Percentiles rank a stretch among this genome's conserved stretches.
These are phyloP conservation scores for Perizoma flavofasciatum DNA, from an alignment of 2,888 invertebrate species.

Conservation along the genomic window DNA sequence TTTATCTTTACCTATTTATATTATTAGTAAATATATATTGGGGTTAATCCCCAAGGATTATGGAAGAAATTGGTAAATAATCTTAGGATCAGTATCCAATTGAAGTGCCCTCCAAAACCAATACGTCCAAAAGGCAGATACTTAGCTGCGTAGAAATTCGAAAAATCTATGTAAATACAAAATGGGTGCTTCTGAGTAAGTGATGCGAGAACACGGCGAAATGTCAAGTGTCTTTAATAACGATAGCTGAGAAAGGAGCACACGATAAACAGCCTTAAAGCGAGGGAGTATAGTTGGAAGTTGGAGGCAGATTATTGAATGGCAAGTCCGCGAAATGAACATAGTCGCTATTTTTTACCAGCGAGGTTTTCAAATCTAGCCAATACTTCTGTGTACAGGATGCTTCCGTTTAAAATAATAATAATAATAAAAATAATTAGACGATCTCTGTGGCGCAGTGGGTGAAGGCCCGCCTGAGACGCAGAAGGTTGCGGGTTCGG, in stretches of 20 bases:
- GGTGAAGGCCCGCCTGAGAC: too few species aligned
- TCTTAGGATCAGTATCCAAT: constrained; percentile 22
- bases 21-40: neutral
- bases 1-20: neutral
- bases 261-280: constrained; percentile 40
- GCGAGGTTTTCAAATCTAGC: constrained; percentile 74
- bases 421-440: too few species aligned
- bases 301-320: constrained; percentile 33
- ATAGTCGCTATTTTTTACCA: constrained; percentile 74
- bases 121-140: constrained; percentile 23
- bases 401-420: constrained; percentile 39
- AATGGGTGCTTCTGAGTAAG: constrained; percentile 59
- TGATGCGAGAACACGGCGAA: constrained; percentile 78
- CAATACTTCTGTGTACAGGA: constrained; percentile 68
- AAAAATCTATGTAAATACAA: constrained; percentile 64
- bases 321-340: constrained; percentile 74
- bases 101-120: constrained; percentile 24
- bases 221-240: constrained; percentile 64
- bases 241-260: constrained; percentile 36
- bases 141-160: constrained; percentile 37
- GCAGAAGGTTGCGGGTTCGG: too few species aligned
- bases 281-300: constrained; percentile 33
- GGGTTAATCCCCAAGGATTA: neutral
- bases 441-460: too few species aligned
- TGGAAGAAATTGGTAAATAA: too few species aligned